A percentile compares a stretch with the other conserved stretches of the same genome.
phyloP scores from a whole-genome alignment of 2,113 vertebrate genomes.

The Eubucco bourcierii region DNA sequence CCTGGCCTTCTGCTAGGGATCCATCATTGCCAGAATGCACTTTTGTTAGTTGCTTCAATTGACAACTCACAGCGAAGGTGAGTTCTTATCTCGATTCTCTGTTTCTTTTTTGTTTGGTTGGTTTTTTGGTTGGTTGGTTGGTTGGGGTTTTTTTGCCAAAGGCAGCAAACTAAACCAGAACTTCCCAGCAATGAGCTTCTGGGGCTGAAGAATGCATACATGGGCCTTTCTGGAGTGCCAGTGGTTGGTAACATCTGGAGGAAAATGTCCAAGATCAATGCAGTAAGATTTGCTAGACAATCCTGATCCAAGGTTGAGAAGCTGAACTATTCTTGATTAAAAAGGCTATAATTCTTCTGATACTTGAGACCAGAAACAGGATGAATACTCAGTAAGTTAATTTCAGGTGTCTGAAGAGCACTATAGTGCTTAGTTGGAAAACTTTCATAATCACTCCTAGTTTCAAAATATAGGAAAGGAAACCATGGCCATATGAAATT shows the following conservation, averaged over 20 bases:
- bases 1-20: background rate
- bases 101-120: too few species aligned
- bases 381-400: background rate
- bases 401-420: background rate
- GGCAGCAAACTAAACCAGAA: background rate
- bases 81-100: background rate
- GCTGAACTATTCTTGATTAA: background rate
- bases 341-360: background rate
- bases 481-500: background rate
- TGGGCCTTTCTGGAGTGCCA: background rate
- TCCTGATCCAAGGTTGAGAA: background rate
- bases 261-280: background rate
- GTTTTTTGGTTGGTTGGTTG: too few species aligned
- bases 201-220: background rate
- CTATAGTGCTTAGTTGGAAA: background rate
- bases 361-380: background rate
- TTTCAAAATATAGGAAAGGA: background rate
- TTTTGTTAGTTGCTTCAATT: background rate
- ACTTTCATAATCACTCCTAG: background rate
- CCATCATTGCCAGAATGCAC: background rate
- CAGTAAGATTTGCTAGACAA: background rate
- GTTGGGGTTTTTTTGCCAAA: background rate
- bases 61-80: background rate
- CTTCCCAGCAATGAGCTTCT: background rate
- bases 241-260: background rate